phyloP scores from a whole-genome alignment of 2,113 vertebrate genomes.

The Pseudorhombus dupliciocellatus region DNA sequence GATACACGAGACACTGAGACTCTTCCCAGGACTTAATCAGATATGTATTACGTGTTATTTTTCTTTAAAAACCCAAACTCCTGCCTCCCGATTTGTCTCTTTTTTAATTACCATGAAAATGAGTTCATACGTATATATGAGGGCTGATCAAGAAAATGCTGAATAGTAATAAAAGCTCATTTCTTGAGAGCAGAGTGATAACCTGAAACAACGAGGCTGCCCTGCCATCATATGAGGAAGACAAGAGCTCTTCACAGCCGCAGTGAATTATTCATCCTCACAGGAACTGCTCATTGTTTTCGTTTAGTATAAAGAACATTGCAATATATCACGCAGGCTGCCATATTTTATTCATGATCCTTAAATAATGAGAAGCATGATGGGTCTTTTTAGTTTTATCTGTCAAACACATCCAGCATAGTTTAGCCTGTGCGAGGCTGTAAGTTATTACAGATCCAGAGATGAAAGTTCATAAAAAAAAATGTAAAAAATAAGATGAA shows the following conservation, averaged over 20 bases:
- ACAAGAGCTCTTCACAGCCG: conserved; percentile 44
- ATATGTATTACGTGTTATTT: no score
- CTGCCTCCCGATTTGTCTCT: background rate
- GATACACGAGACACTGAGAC: no score
- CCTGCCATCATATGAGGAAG: conserved; percentile 48
- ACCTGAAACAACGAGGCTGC: conserved; percentile 35
- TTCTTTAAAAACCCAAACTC: background rate
- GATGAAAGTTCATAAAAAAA: background rate
- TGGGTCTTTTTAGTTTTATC: no score
- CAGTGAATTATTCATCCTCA: conserved; percentile 45
- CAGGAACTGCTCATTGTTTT: conserved; percentile 16
- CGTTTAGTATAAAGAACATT: background rate
- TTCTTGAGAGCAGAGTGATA: conserved; percentile 41
- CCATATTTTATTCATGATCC: background rate
- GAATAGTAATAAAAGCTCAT: conserved; percentile 22
- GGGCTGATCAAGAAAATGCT: conserved; percentile 31
- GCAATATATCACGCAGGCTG: background rate
- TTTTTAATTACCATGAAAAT: conserved; percentile 16
- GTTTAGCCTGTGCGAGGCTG: no score
- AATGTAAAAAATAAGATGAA: no score
- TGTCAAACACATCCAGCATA: no score
- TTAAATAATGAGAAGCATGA: no score
- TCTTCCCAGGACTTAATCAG: no score
- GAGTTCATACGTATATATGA: background rate
- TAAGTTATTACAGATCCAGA: background rate